Evolutionary conservation across 2,797 vertebrate genomes (phyloP), one percentile per base, ranked within the genome.

Genomic region (Scarus forsteni): DNA sequence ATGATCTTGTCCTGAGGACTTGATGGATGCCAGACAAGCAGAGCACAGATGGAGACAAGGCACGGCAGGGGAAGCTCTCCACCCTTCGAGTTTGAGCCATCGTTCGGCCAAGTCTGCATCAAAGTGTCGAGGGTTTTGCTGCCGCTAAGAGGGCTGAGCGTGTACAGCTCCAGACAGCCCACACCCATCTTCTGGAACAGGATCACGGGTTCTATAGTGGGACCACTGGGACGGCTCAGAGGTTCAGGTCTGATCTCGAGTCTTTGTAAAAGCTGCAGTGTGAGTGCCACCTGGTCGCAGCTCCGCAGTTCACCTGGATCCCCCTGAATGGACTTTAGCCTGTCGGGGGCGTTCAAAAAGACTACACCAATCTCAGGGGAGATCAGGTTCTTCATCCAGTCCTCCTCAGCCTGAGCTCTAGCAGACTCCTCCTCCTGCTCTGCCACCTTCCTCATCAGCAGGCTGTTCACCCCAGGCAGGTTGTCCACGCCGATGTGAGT

Each of bases 131-230:
- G 84, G 59, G 96, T 95, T 88, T 93, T 95, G 75, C 89, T 96
- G 66, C 95, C 95, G 8, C 84, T 92, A 6, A 95, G 92, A 0
- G 98, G 98, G 77, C 98, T 97, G n/a, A 99, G 89, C 0, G 96
- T 87, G 1, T 97, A 98, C 91, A 99, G 89, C 83, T 99, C 98
- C 75, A 99, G 67, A 0, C 97, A 91, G 4, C 98, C 98, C 0
- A 99, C 97, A 0, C 98, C 98, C 97, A 99, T 96, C 90, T 99
- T 99, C 56, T 98, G 96, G 68, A 98, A 98, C 54, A 99, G 90
- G 70, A 97, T 94, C 0, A 95, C 81, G 5, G 97, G 97, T 70
- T 96, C 94, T 0, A 95, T 82, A 1, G 55, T 66, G 0, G 95
- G 77, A 19, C 90, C 89, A 0, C 45, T 71, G 0, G 89, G 76